A percentile compares a stretch with the other conserved stretches of the same genome.
These are phyloP conservation scores for Empidonax traillii DNA, from an alignment of 2,113 vertebrate species.

Conservation along the genomic window DNA sequence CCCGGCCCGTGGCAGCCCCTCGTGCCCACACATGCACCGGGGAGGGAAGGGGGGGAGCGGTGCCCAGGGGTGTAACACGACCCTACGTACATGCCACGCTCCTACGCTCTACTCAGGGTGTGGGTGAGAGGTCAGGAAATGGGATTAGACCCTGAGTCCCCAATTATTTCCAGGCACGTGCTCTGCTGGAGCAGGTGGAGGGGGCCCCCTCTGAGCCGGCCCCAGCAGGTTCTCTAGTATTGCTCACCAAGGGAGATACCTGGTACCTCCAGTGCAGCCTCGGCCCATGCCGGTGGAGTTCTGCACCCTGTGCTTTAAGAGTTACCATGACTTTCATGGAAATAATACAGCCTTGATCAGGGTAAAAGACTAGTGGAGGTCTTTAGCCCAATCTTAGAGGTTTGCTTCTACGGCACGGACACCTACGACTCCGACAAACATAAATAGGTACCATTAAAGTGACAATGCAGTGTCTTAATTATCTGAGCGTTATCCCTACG, in stretches of 20 bases:
- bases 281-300: neutral
- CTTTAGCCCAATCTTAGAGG: conserved; percentile 51
- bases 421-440: neutral
- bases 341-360: conserved; percentile 54
- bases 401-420: conserved; percentile 25
- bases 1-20: rapidly evolving
- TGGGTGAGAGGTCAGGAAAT: neutral
- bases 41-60: neutral
- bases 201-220: rapidly evolving
- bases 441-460: neutral
- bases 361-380: conserved; percentile 48
- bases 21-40: rapidly evolving
- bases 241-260: neutral
- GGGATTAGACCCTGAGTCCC: conserved; percentile 29
- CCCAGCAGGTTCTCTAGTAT: neutral
- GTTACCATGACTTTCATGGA: conserved; percentile 48
- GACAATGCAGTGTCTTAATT: conserved; percentile 55
- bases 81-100: rapidly evolving
- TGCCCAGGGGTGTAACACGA: neutral
- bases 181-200: neutral
- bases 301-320: conserved; percentile 42
- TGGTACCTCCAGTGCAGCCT: neutral
- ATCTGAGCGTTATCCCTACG: neutral
- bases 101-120: neutral
- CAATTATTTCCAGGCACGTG: conserved; percentile 41